These are phyloP conservation scores for Spheniscus humboldti DNA, from an alignment of 2,797 vertebrate genomes.

Conservation along the genomic window DNA sequence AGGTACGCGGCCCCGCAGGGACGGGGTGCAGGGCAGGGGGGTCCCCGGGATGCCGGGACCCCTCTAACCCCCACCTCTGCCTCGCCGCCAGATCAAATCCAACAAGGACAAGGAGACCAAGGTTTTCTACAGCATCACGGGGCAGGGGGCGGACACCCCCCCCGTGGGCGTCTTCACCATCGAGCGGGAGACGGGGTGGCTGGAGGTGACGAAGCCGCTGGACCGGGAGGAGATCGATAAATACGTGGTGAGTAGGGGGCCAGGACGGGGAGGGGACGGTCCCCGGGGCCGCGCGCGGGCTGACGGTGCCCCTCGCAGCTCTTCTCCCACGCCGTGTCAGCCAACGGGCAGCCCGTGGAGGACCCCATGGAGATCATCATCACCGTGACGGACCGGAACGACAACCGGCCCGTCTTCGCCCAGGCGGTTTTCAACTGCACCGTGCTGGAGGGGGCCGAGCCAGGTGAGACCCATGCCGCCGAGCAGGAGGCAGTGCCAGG, in stretches of 20 bases:
- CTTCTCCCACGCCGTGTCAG: slow-evolving; percentile 67
- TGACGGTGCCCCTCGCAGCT: slow-evolving; percentile 71
- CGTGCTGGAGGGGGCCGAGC: not conserved
- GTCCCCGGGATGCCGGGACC: rapidly evolving
- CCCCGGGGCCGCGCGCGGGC: not conserved
- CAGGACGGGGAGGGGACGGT: rapidly evolving
- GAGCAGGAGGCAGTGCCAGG: not conserved
- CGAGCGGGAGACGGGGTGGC: slow-evolving; percentile 62
- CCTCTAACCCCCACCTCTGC: not conserved
- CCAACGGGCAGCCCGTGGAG: slow-evolving; percentile 54
- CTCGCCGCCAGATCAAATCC: slow-evolving; percentile 71
- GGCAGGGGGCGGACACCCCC: slow-evolving; percentile 66
- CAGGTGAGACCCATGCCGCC: not conserved
- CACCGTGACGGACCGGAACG: slow-evolving; percentile 80
- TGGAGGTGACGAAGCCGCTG: slow-evolving; percentile 68
- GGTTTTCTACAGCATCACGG: slow-evolving; percentile 75
- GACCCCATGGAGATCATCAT: slow-evolving; percentile 79
- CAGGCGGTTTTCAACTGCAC: not conserved
- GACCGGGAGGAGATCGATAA: slow-evolving; percentile 67
- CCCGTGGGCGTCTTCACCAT: slow-evolving; percentile 69
- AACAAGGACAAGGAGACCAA: slow-evolving; percentile 63
- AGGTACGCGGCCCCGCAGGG: rapidly evolving
- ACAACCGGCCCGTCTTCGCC: slow-evolving; percentile 81
- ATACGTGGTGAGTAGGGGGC: slow-evolving; percentile 64
- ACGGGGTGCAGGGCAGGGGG: rapidly evolving